phyloP scores from a whole-genome alignment of 1,140 invertebrate genomes.

The Lordiphosa collinella region DNA sequence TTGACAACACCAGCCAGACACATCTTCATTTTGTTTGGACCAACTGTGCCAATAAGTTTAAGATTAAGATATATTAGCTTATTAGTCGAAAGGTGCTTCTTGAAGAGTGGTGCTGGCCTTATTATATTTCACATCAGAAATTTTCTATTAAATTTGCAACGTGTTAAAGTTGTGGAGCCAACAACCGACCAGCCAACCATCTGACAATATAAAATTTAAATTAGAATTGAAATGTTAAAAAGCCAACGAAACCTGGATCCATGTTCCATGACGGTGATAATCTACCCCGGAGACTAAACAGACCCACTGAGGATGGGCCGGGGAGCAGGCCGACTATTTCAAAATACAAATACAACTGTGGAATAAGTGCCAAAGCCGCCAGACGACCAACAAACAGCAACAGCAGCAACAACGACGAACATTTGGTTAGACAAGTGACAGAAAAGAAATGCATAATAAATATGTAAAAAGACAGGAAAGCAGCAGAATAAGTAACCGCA shows the following conservation, averaged over 20 bases:
- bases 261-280: slow-evolving; percentile 51
- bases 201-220: slow-evolving; percentile 63
- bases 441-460: slow-evolving; percentile 48
- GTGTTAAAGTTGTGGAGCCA: not conserved
- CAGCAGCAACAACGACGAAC: slow-evolving; percentile 21
- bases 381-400: slow-evolving; percentile 27
- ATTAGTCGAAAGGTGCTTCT: too few species aligned
- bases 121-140: not conserved
- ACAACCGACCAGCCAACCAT: too few species aligned
- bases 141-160: not conserved
- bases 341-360: slow-evolving; percentile 24
- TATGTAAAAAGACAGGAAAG: slow-evolving; percentile 15
- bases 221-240: slow-evolving; percentile 64
- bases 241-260: slow-evolving; percentile 17
- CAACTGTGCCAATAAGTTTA: slow-evolving; percentile 6
- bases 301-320: slow-evolving; percentile 6
- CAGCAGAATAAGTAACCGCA: slow-evolving; percentile 15
- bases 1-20: slow-evolving; percentile 1
- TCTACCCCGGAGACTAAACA: slow-evolving; percentile 51
- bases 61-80: too few species aligned
- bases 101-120: not conserved
- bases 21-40: not conserved
- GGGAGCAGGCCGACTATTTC: not conserved
- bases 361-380: slow-evolving; percentile 47
- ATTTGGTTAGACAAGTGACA: slow-evolving; percentile 47